A percentile compares a stretch with the other conserved stretches of the same genome.
Conservation (phyloP, 2,888 invertebrate species). For the Amiota minor region DNA sequence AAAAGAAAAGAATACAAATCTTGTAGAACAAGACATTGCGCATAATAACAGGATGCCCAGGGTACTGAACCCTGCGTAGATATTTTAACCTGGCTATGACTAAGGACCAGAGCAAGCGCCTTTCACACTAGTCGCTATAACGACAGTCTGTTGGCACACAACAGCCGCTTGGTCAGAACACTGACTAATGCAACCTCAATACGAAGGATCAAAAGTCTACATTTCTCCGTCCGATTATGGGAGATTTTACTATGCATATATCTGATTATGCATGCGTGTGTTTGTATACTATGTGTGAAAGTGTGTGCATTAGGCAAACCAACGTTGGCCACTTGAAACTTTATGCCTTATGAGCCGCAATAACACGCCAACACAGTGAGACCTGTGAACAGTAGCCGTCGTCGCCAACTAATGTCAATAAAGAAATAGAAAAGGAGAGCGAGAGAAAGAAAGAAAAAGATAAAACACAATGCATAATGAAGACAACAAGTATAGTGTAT, state of each 20-base stretch:
- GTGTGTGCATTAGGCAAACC: conserved; percentile 30
- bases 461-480: conserved; percentile 49
- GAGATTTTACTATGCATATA: neutral
- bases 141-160: too few relatives aligned
- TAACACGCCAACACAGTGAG: conserved; percentile 48
- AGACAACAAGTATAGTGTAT: conserved; percentile 48
- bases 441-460: neutral
- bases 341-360: conserved; percentile 68
- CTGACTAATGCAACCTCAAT: too few relatives aligned
- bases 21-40: too few relatives aligned
- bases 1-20: too few relatives aligned
- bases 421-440: neutral
- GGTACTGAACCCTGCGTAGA: too few relatives aligned
- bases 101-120: too few relatives aligned
- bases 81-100: too few relatives aligned
- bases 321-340: conserved; percentile 61
- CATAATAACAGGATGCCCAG: too few relatives aligned
- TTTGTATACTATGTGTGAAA: conserved; percentile 23
- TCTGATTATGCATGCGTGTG: neutral
- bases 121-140: too few relatives aligned
- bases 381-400: conserved; percentile 39
- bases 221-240: neutral
- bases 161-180: too few relatives aligned
- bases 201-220: neutral
- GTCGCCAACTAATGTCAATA: conserved; percentile 31